Evolutionary conservation across 2,113 vertebrate genomes (phyloP).

Genomic region (Merops nubicus): DNA sequence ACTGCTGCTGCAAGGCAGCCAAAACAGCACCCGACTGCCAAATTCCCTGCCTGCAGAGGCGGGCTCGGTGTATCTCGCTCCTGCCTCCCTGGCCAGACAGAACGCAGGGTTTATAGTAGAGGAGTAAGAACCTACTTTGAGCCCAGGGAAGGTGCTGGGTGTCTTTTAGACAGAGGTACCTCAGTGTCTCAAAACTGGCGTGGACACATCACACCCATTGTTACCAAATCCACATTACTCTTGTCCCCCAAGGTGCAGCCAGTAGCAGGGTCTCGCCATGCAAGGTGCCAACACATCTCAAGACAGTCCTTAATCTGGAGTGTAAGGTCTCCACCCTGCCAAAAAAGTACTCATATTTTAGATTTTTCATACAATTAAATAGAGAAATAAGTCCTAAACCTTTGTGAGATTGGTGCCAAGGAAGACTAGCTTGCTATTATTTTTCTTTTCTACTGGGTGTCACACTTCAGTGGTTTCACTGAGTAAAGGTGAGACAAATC

Average conservation of each 20-base stretch:
- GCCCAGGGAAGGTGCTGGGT: neutral
- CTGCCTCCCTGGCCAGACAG: rapidly evolving
- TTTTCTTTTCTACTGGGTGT: neutral
- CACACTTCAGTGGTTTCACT: conserved; percentile 5
- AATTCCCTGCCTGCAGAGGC: rapidly evolving
- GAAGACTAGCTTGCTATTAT: neutral
- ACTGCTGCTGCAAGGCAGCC: neutral
- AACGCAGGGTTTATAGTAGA: rapidly evolving
- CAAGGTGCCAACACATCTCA: neutral
- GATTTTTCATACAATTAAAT: neutral
- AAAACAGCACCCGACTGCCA: rapidly evolving
- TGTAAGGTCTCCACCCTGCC: neutral
- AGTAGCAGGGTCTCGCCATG: rapidly evolving
- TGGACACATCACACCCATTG: rapidly evolving
- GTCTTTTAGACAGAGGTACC: neutral
- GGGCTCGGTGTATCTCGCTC: rapidly evolving
- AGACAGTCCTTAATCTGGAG: neutral
- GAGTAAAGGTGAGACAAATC: conserved; percentile 22
- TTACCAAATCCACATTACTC: too few relatives aligned
- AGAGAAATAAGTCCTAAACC: neutral
- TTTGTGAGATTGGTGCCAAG: neutral
- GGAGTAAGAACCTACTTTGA: rapidly evolving
- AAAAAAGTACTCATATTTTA: neutral
- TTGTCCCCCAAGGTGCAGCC: neutral
- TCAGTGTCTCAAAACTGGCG: neutral